Conservation (phyloP, 2,888 invertebrate genomes). For the Pristionchus entomophagus region DNA sequence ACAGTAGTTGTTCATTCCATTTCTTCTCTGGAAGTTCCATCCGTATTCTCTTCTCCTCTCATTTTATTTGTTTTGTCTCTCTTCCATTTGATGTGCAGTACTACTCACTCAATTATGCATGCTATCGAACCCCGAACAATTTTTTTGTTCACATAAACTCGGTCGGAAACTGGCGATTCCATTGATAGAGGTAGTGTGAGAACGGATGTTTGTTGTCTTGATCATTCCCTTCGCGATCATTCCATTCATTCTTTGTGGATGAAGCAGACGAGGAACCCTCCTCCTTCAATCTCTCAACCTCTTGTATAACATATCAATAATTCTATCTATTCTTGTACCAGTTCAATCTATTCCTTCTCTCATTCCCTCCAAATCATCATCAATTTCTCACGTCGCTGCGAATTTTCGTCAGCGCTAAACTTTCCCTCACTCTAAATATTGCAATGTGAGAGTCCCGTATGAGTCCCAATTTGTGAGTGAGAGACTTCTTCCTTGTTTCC, state of each 20-base stretch:
- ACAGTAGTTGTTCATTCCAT: not conserved
- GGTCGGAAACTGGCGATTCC: no score
- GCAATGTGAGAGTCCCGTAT: not conserved
- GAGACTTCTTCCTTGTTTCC: not conserved
- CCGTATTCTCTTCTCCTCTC: not conserved
- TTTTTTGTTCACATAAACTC: not conserved
- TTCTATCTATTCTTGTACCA: not conserved
- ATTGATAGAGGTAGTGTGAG: not conserved
- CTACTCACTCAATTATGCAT: conserved; percentile 18
- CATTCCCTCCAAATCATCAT: not conserved
- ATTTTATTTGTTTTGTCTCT: conserved; percentile 28
- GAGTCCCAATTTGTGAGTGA: not conserved
- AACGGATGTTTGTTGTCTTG: not conserved
- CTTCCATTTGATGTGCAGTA: conserved; percentile 30
- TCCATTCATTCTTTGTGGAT: not conserved
- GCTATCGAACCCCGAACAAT: not conserved
- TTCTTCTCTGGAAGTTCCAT: not conserved
- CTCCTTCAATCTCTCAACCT: no score
- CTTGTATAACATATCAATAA: no score
- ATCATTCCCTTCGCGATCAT: not conserved
- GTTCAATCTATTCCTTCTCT: not conserved
- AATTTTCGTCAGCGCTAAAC: not conserved
- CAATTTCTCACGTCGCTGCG: not conserved
- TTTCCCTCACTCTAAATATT: not conserved
- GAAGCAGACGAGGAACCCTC: no score